These are phyloP conservation scores for Sinocyclocheilus maitianheensis DNA, from an alignment of 2,113 vertebrate genomes.

Conservation along the genomic window DNA sequence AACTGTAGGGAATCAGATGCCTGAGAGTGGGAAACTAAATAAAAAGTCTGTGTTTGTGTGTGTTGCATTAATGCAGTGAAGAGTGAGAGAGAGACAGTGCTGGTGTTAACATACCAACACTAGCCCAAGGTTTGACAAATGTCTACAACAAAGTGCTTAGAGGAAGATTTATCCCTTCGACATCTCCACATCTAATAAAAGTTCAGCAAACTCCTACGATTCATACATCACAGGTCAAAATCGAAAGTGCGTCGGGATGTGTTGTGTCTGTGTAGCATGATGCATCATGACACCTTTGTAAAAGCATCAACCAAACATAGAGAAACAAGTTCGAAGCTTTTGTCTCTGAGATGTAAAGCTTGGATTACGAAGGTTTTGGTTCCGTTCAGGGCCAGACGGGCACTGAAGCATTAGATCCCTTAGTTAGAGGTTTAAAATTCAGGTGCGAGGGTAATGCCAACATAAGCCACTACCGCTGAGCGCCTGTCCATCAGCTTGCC, in stretches of 20 bases:
- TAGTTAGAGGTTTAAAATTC: slow-evolving; percentile 1
- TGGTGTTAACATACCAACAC: neutral
- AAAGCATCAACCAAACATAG: slow-evolving; percentile 19
- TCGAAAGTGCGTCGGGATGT: neutral
- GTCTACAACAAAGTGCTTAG: slow-evolving; percentile 33
- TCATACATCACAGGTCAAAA: slow-evolving; percentile 30
- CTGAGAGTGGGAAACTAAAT: slow-evolving; percentile 50
- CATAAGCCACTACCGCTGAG: slow-evolving; percentile 4
- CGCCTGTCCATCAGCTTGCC: slow-evolving; percentile 68
- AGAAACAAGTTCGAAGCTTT: slow-evolving; percentile 7
- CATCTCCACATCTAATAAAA: slow-evolving; percentile 40
- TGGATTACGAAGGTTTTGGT: neutral
- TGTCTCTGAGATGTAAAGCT: neutral
- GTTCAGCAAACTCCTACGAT: slow-evolving; percentile 24
- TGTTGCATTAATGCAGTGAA: neutral
- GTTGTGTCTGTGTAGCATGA: slow-evolving; percentile 12
- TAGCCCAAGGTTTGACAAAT: slow-evolving; percentile 24
- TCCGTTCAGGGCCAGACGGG: neutral
- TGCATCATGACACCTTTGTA: slow-evolving; percentile 13
- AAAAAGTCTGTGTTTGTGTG: neutral
- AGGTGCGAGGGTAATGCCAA: slow-evolving; percentile 20
- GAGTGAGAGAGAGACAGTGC: neutral
- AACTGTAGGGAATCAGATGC: slow-evolving; percentile 59
- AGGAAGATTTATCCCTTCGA: slow-evolving; percentile 36
- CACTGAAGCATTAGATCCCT: neutral